These are phyloP conservation scores for Microcebus murinus DNA, from an alignment of 2,113 vertebrate genomes.

Conservation along the genomic window DNA sequence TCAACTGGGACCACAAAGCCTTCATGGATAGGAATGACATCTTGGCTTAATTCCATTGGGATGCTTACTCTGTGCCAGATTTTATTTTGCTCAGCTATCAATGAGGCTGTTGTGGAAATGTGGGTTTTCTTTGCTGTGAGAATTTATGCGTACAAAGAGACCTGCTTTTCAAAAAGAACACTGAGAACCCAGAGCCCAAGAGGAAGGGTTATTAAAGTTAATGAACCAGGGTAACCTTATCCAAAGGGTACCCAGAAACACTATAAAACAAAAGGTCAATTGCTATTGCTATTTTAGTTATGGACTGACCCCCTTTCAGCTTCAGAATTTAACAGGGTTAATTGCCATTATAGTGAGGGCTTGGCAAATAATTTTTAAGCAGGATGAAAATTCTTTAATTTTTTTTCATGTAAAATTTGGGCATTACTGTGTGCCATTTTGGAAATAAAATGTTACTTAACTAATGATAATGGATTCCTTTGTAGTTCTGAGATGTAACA, in stretches of 20 bases:
- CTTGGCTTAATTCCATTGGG: conserved; percentile 85
- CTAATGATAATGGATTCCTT: conserved; percentile 28
- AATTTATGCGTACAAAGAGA: conserved; percentile 89
- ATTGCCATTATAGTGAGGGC: conserved; percentile 40
- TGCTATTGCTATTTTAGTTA: conserved; percentile 78
- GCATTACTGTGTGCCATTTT: conserved; percentile 26
- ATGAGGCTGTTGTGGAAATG: conserved; percentile 90
- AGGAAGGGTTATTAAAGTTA: conserved; percentile 90
- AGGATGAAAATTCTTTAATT: conserved; percentile 55
- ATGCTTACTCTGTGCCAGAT: conserved; percentile 85
- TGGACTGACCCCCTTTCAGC: neutral
- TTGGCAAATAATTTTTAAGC: conserved; percentile 65
- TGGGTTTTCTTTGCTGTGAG: conserved; percentile 90
- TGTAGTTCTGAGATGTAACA: conserved; percentile 5
- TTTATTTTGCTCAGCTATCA: conserved; percentile 88
- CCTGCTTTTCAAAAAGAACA: conserved; percentile 89
- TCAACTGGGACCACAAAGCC: conserved; percentile 79
- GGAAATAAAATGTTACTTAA: conserved; percentile 53
- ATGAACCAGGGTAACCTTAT: conserved; percentile 89
- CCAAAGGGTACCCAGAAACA: conserved; percentile 83
- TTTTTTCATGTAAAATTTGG: conserved; percentile 40
- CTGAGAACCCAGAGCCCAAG: conserved; percentile 85
- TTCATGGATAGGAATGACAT: conserved; percentile 82
- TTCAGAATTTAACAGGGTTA: conserved; percentile 59
- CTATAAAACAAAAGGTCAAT: conserved; percentile 84